Percentiles rank a stretch among this genome's conserved stretches.
Evolutionary conservation across 2,113 vertebrate species (phyloP).

Genomic region (Acrocephalus kingi): DNA sequence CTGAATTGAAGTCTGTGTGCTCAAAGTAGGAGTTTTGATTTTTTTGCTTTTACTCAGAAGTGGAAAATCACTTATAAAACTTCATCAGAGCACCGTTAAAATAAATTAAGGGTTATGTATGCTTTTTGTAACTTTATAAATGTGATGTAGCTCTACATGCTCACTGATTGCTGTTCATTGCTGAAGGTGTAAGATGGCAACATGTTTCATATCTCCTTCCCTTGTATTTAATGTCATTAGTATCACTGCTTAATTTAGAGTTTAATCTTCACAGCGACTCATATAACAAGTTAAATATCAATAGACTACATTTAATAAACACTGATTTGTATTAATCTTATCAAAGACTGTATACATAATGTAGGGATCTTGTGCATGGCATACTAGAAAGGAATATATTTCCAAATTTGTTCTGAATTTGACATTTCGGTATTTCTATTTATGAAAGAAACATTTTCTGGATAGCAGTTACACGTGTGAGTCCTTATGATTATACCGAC

Average conservation of each 20-base stretch:
- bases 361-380: neutral
- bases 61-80: constrained; percentile 17
- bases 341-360: neutral
- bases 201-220: neutral
- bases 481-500: neutral
- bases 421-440: neutral
- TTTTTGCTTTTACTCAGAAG: constrained; percentile 5
- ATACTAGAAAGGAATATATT: neutral
- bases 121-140: constrained; percentile 5
- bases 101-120: neutral
- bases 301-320: constrained; percentile 28
- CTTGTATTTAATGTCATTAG: constrained; percentile 10
- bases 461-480: neutral
- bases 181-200: neutral
- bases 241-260: constrained; percentile 32
- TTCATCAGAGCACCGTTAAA: neutral
- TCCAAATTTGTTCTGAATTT: neutral
- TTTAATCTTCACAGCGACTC: constrained; percentile 15
- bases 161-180: neutral
- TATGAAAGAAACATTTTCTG: neutral
- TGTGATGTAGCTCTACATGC: neutral
- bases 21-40: neutral
- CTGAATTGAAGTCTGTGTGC: constrained; percentile 7
- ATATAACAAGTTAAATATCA: constrained; percentile 36
- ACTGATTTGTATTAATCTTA: constrained; percentile 28